Evolutionary conservation across 1,140 invertebrate species (phyloP), one percentile per base, ranked within the genome.

Genomic region (Chelonus insularis): DNA sequence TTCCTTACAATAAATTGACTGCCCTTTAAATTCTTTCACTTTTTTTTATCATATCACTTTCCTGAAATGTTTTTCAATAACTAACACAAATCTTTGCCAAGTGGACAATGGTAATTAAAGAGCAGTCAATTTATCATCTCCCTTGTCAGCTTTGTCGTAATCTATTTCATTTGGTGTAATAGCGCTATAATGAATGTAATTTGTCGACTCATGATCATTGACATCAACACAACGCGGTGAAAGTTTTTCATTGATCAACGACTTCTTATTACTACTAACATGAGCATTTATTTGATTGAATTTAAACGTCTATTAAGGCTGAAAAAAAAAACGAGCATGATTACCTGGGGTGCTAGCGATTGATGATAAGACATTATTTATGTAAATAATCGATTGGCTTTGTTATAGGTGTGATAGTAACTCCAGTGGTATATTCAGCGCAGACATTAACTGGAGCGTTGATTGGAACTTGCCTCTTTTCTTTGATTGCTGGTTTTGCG

Each of bases 401-500:
- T 18, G 7, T 79, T 80, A 9, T 77, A 86, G 85, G 85, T 73
- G 84, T 84, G 48, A 81, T 83, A 60, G 86, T 85, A 20, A 86
- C 86, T 34, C 85, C 87, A 29, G 87, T 88, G 55, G 89, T 91
- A 34, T 92, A 92, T 76, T 90, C 89, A 8, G 89, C 90, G 0
- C 89, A 92, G 68, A 91, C 91, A 1, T 76, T 93, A 45, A 87
- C 91, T 18, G 89, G 92, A 45, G 90, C 90, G 4, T 86, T 93
- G 8, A 86, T 90, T 16, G 89, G 88, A 3, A 89, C 90, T 6
- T 91, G 91, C 69, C 81, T 94, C 43, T 87, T 89, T 45, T 92
- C 91, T 1, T 81, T 94, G 41, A 86, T 92, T 72, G 84, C 93
- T 29, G 92, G 92, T 32, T 94, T 94, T 75, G 87, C 91, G 37